A percentile compares a stretch with the other conserved stretches of the same genome.
These are phyloP conservation scores for Diachasmimorpha longicaudata DNA, from an alignment of 1,140 invertebrate genomes.

Conservation along the genomic window DNA sequence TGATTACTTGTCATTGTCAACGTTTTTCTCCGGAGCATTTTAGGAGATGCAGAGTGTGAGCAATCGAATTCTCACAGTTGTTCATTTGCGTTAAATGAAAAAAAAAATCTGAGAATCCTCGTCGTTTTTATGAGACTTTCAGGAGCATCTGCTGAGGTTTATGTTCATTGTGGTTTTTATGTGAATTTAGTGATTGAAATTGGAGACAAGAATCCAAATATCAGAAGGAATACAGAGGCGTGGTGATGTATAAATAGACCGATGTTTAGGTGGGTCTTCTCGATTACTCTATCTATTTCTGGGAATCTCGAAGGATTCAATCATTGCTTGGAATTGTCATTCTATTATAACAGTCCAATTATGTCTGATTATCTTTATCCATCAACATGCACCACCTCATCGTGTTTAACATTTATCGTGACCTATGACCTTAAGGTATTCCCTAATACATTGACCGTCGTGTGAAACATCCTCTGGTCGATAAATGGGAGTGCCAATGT, in stretches of 20 bases:
- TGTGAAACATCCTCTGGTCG: neutral
- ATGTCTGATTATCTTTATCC: no score
- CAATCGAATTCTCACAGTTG: no score
- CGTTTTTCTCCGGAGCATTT: no score
- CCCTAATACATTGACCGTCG: neutral
- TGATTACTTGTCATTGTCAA: no score
- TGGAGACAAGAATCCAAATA: neutral
- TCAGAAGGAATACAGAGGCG: neutral
- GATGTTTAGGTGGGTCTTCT: neutral
- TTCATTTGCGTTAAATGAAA: no score
- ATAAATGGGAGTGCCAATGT: conserved; percentile 24
- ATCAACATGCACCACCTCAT: neutral
- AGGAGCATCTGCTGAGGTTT: neutral
- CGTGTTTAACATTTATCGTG: neutral
- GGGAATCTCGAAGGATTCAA: neutral
- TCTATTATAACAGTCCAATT: no score
- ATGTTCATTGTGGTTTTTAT: neutral
- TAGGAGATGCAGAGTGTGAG: no score
- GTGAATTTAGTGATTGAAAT: neutral
- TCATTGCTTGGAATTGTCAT: no score
- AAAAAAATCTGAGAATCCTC: no score
- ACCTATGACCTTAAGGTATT: neutral
- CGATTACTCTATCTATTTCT: neutral
- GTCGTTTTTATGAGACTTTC: neutral
- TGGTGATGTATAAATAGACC: neutral